A percentile compares a stretch with the other conserved stretches of the same genome.
phyloP scores from a whole-genome alignment of 2,888 invertebrate species.

The Euplexia lucipara region DNA sequence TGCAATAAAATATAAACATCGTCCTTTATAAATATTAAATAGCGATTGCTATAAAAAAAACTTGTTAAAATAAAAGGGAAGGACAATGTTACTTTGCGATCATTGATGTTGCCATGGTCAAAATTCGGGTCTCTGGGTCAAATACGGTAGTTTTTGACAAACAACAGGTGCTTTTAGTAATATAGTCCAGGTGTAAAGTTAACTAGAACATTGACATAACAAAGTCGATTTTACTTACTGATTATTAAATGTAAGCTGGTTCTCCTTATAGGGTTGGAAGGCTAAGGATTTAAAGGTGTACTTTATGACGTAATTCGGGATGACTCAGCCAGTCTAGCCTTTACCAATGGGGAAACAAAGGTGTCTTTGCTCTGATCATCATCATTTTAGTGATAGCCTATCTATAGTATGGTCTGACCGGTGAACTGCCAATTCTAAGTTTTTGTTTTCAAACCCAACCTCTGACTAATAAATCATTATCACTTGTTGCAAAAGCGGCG shows the following conservation, averaged over 20 bases:
- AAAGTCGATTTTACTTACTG: constrained; percentile 26
- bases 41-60: constrained; percentile 28
- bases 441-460: too few species aligned
- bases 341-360: too few species aligned
- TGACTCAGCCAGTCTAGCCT: constrained; percentile 5
- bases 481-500: too few species aligned
- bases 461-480: too few species aligned
- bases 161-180: constrained; percentile 60
- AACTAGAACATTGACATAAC: constrained; percentile 32
- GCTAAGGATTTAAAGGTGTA: constrained; percentile 35
- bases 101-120: constrained; percentile 36
- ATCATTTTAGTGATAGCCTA: too few species aligned
- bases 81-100: constrained; percentile 28
- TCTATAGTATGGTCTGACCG: too few species aligned
- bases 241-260: constrained; percentile 38
- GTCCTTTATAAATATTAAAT: constrained; percentile 25
- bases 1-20: constrained; percentile 8
- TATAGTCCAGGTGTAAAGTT: constrained; percentile 44
- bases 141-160: constrained; percentile 57
- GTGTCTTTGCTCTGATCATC: too few species aligned
- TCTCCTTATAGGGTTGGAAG: background rate
- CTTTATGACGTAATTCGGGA: constrained; percentile 11
- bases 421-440: too few species aligned
- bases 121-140: constrained; percentile 61
- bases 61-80: constrained; percentile 24